Evolutionary conservation across 2,888 invertebrate species (phyloP), one percentile per base, ranked within the genome.

Genomic region (Trachelus stipa): DNA sequence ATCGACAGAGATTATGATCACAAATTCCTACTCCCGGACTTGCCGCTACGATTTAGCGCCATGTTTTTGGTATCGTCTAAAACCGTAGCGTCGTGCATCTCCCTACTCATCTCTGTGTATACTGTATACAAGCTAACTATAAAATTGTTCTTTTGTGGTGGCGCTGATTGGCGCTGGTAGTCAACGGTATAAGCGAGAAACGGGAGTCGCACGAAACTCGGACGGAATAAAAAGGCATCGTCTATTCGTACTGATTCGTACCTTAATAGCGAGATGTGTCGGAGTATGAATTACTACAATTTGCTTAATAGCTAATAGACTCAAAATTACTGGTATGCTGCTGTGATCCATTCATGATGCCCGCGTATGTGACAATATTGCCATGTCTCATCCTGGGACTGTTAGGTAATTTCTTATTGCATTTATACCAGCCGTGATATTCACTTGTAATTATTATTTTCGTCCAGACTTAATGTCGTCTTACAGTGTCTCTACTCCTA

Each of bases 261-360:
- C 23, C 23, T 56, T 23, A 23, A 56, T 56, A 76, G 73, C 81
- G 82, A 83, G 80, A 85, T 85, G 85, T 84, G 83, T 83, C 83
- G 83, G 82, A 80, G 83, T 79, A 81, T 84, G 82, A 82, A 84
- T 83, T 87, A 85, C 86, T 87, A 86, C 87, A 88, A 90, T 89
- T 90, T 89, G 86, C 88, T 90, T 87, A 87, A 90, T 87, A 89
- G 88, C 86, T 88, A 88, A 89, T 88, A 87, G 87, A 88, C 88
- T 88, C 85, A 85, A 87, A 88, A 88, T 87, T 86, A 86, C 86
- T 88, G 88, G 86, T 88, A 89, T 90, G 88, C 86, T 86, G 87
- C 85, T 89, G 85, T 89, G 87, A 90, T 87, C 83, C 82, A 79
- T 83, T 86, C 88, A 88, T 86, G 83, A 90, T 90, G 91, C 87